Conservation (phyloP, 2,797 vertebrate genomes). For the Sardinella longiceps region DNA sequence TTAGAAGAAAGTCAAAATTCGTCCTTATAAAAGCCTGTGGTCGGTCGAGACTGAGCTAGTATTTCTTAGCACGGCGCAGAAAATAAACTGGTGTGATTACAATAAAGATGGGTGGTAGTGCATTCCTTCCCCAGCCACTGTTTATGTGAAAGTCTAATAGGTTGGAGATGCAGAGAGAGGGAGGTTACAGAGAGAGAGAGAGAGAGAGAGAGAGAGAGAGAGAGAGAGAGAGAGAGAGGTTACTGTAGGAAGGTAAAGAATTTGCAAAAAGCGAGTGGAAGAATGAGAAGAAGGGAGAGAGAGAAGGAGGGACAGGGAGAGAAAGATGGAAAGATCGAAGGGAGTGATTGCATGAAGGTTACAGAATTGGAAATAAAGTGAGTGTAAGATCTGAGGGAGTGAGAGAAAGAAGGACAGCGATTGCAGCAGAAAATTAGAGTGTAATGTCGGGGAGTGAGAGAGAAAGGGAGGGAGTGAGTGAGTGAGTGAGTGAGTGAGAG, state of each 20-base stretch:
- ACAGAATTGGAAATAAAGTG: no score
- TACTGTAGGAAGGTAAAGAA: no score
- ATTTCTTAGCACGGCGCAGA: not conserved
- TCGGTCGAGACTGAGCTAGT: conserved; percentile 32
- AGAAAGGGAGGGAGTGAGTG: not conserved
- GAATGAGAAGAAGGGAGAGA: not conserved
- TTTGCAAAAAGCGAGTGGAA: not conserved
- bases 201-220: not conserved
- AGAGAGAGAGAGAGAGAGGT: not conserved
- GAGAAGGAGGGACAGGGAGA: not conserved
- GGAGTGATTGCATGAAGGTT: no score
- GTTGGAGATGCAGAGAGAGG: not conserved
- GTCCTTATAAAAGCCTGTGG: not conserved
- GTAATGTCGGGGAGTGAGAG: not conserved
- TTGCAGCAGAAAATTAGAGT: no score
- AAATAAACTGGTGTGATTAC: conserved; percentile 17
- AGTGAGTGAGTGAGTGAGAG: not conserved
- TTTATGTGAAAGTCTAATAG: conserved; percentile 31
- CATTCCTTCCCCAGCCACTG: conserved; percentile 39
- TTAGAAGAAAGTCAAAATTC: not conserved
- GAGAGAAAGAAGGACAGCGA: not conserved
- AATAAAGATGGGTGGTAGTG: conserved; percentile 35
- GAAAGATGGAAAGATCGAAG: not conserved
- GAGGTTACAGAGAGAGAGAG: conserved; percentile 4
- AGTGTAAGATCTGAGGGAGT: not conserved